Evolutionary conservation across 2,888 invertebrate species (phyloP).

Genomic region (Ophion slaviceki): DNA sequence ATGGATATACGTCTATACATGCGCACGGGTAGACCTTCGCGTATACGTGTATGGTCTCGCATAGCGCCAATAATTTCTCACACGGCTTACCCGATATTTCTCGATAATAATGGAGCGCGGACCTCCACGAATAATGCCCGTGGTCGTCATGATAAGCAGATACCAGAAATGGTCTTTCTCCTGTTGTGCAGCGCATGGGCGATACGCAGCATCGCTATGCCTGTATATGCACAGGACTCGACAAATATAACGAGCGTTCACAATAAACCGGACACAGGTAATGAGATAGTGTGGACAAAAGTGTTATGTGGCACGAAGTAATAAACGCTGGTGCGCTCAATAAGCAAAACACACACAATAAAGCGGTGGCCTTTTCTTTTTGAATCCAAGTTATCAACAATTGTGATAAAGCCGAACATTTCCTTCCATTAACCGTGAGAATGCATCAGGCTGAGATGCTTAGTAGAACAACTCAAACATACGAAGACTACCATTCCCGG

Average conservation of each 20-base stretch:
- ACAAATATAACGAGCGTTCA: constrained; percentile 29
- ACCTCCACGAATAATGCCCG: constrained; percentile 46
- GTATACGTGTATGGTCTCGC: constrained; percentile 4
- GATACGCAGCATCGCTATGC: constrained; percentile 7
- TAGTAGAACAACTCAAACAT: too few relatives aligned
- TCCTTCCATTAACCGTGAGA: too few relatives aligned
- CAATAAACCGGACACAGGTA: constrained; percentile 42
- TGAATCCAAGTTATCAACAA: too few relatives aligned
- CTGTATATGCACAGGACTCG: not conserved
- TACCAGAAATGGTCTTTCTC: constrained; percentile 41
- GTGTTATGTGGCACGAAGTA: not conserved
- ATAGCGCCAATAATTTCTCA: constrained; percentile 56
- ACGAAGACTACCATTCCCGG: too few relatives aligned
- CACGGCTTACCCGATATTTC: constrained; percentile 49
- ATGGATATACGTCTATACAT: constrained; percentile 11
- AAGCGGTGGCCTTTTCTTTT: not conserved
- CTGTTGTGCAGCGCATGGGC: not conserved
- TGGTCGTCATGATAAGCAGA: constrained; percentile 31
- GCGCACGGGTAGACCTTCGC: not conserved
- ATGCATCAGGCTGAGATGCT: too few relatives aligned
- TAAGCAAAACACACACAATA: not conserved
- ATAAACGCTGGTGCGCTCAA: not conserved
- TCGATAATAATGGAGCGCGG: constrained; percentile 53
- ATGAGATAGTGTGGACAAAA: constrained; percentile 30
- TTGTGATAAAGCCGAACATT: too few relatives aligned